Conservation (phyloP, 1,140 invertebrate species). For the Geopemphigus sp. region DNA sequence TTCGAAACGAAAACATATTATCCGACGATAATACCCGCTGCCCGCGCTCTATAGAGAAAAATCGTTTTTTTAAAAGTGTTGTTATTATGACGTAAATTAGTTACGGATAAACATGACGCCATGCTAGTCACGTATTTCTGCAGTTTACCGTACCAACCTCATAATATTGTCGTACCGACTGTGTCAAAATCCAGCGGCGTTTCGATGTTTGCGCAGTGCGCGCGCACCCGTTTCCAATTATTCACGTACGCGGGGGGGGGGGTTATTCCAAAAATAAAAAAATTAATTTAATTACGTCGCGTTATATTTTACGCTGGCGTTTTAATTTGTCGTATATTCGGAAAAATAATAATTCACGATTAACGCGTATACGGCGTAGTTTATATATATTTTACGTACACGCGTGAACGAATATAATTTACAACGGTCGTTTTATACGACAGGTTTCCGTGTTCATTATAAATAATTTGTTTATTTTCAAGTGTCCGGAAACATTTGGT, state of each 20-base stretch:
- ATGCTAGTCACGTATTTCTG: constrained; percentile 13
- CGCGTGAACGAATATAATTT: not conserved
- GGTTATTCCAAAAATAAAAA: too few relatives aligned
- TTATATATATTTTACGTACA: too few relatives aligned
- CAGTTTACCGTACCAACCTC: constrained; percentile 6
- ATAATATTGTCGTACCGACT: not conserved
- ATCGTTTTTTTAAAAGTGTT: too few relatives aligned
- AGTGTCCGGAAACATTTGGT: constrained; percentile 12
- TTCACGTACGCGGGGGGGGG: too few relatives aligned
- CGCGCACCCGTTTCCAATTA: too few relatives aligned
- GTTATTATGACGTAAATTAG: constrained; percentile 6
- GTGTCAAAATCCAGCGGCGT: too few relatives aligned
- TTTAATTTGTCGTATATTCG: too few relatives aligned
- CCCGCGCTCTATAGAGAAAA: not conserved
- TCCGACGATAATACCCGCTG: not conserved
- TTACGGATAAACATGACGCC: not conserved
- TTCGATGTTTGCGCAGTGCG: not conserved
- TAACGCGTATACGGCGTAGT: too few relatives aligned
- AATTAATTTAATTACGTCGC: too few relatives aligned
- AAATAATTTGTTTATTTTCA: constrained; percentile 29
- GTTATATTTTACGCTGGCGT: too few relatives aligned
- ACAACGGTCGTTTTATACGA: not conserved
- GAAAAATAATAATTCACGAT: too few relatives aligned
- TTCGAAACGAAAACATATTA: constrained; percentile 31
- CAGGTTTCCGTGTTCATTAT: not conserved